phyloP scores from a whole-genome alignment of 2,888 invertebrate species.

The Himalopsyche anomala region DNA sequence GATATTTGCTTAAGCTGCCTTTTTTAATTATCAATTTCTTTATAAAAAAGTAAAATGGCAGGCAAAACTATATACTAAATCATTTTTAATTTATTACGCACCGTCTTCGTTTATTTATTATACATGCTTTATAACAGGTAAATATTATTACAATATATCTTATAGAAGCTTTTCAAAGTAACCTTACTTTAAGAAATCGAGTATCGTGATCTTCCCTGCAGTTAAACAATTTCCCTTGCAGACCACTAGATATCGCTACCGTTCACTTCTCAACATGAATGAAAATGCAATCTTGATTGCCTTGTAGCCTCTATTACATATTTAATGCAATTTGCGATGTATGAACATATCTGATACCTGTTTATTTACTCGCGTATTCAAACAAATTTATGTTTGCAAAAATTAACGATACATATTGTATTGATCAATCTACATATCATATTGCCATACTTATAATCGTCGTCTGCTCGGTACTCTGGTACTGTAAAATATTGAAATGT shows the following conservation, averaged over 20 bases:
- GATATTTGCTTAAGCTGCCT: too few species aligned
- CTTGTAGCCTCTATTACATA: slow-evolving; percentile 41
- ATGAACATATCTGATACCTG: neutral
- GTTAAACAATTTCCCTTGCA: slow-evolving; percentile 53
- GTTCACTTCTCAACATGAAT: slow-evolving; percentile 48
- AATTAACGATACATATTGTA: neutral
- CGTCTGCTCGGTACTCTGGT: too few species aligned
- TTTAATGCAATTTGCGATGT: slow-evolving; percentile 50
- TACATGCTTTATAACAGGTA: too few species aligned
- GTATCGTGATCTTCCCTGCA: slow-evolving; percentile 54
- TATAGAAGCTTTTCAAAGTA: slow-evolving; percentile 37
- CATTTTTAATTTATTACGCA: too few species aligned
- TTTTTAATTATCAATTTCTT: too few species aligned
- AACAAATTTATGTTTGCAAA: neutral
- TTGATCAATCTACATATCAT: neutral
- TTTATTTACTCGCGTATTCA: neutral
- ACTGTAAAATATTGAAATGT: too few species aligned
- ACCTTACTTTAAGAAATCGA: neutral
- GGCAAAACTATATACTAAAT: too few species aligned
- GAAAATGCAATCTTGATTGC: slow-evolving; percentile 48
- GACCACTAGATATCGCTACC: slow-evolving; percentile 43
- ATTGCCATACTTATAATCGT: too few species aligned
- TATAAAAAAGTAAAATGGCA: too few species aligned
- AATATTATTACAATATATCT: too few species aligned
- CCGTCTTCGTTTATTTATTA: too few species aligned